phyloP scores from a whole-genome alignment of 2,113 vertebrate species.

The Tenebrosternarchus preto region DNA sequence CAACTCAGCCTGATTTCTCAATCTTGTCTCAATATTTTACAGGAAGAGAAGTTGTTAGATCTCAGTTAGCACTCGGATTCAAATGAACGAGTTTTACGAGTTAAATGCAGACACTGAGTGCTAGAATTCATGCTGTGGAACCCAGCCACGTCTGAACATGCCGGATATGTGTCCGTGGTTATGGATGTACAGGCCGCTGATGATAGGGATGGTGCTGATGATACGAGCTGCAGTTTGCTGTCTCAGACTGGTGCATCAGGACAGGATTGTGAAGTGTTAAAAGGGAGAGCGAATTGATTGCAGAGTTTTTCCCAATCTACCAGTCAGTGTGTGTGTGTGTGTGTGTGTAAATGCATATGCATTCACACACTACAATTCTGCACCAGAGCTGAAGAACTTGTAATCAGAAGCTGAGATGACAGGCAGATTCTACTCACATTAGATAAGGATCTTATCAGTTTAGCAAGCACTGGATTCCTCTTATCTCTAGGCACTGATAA shows the following conservation, averaged over 20 bases:
- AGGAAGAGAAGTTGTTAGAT: constrained; percentile 45
- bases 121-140: too few species aligned
- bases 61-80: constrained; percentile 50
- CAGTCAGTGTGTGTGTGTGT: neutral
- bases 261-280: neutral
- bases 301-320: neutral
- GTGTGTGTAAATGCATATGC: neutral
- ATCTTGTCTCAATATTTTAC: constrained; percentile 12
- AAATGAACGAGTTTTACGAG: neutral
- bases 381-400: neutral
- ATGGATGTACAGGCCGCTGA: too few species aligned
- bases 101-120: neutral
- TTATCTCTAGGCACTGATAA: neutral
- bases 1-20: constrained; percentile 14
- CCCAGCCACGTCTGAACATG: too few species aligned
- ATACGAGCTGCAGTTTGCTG: too few species aligned
- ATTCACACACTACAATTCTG: neutral
- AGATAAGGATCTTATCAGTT: constrained; percentile 2
- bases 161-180: too few species aligned
- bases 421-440: constrained; percentile 16
- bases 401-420: constrained; percentile 23
- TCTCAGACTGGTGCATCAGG: neutral
- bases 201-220: too few species aligned
- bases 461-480: neutral
- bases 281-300: constrained; percentile 11